Base-by-base conservation (phyloP, 2,113 vertebrate genomes). In the Alosa alosa region DNA sequence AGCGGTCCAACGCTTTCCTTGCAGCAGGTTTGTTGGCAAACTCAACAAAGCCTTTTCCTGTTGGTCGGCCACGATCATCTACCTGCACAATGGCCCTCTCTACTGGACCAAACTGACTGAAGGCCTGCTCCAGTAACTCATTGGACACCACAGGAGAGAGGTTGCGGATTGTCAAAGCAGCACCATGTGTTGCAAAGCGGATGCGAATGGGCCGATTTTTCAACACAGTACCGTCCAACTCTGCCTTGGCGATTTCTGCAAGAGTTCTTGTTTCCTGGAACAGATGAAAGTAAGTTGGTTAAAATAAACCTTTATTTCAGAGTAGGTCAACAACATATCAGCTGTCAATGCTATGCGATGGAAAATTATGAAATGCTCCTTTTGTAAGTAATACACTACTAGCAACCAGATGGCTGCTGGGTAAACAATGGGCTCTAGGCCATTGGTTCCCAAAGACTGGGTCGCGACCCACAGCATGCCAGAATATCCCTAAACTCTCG, bases 171-270 rank as follows among this genome's bases (percentile, higher is more conserved):
- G 96, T 96, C 45, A 99, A 94, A 1, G 98, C 96, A 83, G 97
- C 95, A 81, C 97, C 96, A 6, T 99, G 98, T 0, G 97, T 97
- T 41, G 98, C 97, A 87, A 99, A 98, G 83, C 98, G 97, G 92
- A 99, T 95, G 81, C 96, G 96, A 83, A 99, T 96, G 0, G 96
- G 96, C 87, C 98, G 95, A 86, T 97, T 99, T 87, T 96, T 97
- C 93, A 99, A 85, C 85, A 98, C 91, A 1, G 95, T 98, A 84
- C 98, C 98, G 86, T 99, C 98, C 87, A 99, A 92, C 89, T 99
- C 98, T 57, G 96, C 97, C 93, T 99, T 99, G 9, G 98, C 98
- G 83, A 99, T 98, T 91, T 99, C 98, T 87, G 98, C 98, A 90
- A 99, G 89, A 6, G 97, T 99, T 88, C 97, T 96, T 44, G 97